These are phyloP conservation scores for Myoxocephalus aenaeus DNA, from an alignment of 2,797 vertebrate species.

Conservation along the genomic window DNA sequence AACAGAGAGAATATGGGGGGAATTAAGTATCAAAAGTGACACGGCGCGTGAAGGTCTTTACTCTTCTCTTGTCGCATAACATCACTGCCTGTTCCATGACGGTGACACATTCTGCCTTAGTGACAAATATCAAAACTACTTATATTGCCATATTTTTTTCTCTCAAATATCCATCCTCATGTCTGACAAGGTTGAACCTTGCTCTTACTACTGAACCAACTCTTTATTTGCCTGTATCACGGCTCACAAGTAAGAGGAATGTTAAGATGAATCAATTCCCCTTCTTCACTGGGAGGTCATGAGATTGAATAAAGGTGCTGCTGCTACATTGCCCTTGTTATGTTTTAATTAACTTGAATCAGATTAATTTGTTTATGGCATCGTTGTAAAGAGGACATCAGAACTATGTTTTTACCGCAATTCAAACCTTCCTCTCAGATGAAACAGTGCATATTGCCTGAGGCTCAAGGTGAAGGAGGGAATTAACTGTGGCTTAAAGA, in stretches of 20 bases:
- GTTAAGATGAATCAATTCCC: conserved; percentile 35
- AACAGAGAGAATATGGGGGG: conserved; percentile 60
- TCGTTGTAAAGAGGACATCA: conserved; percentile 7
- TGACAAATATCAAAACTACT: conserved; percentile 42
- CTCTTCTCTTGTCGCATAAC: conserved; percentile 52
- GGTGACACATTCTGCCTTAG: conserved; percentile 26
- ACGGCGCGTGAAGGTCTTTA: conserved; percentile 41
- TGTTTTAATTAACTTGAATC: conserved; percentile 26
- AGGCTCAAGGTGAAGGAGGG: conserved; percentile 28
- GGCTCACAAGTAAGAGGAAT: conserved; percentile 21
- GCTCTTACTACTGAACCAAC: conserved; percentile 4
- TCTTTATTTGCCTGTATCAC: conserved; percentile 17
- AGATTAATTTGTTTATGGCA: neutral
- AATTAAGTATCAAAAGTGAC: conserved; percentile 69
- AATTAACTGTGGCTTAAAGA: conserved; percentile 38
- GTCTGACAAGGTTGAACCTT: conserved; percentile 52
- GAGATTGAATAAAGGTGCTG: conserved; percentile 14
- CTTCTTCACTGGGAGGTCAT: conserved; percentile 10
- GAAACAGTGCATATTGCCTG: neutral
- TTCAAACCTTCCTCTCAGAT: conserved; percentile 6
- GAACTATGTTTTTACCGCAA: neutral
- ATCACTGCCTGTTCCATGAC: conserved; percentile 26
- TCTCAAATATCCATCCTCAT: conserved; percentile 18
- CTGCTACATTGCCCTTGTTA: conserved; percentile 17
- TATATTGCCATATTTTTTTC: conserved; percentile 8